These are phyloP conservation scores for Scortum barcoo DNA, from an alignment of 2,113 vertebrate species.

Conservation along the genomic window DNA sequence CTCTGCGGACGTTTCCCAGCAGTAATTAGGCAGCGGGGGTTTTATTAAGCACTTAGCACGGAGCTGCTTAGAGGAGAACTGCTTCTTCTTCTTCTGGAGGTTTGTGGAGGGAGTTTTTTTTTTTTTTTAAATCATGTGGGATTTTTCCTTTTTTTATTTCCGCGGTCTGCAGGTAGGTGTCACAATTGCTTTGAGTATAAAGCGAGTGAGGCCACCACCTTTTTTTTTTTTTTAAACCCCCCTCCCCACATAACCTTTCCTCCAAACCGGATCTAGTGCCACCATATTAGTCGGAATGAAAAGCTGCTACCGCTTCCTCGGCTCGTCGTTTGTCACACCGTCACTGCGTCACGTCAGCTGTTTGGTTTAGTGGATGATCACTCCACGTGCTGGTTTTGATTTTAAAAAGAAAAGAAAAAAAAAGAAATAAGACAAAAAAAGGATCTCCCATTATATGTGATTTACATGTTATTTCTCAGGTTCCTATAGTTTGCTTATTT, in stretches of 20 bases:
- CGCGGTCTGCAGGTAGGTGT: constrained; percentile 98
- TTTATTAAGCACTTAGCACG: constrained; percentile 58
- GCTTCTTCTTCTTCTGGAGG: constrained; percentile 28
- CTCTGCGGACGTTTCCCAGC: constrained; percentile 15
- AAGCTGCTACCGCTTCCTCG: constrained; percentile 83
- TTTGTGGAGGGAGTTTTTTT: constrained; percentile 72
- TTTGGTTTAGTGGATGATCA: constrained; percentile 82
- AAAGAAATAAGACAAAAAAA: too few species aligned
- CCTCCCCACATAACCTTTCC: constrained; percentile 82
- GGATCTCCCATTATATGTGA: constrained; percentile 91
- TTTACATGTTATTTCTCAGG: constrained; percentile 97
- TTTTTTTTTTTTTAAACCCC: constrained; percentile 87
- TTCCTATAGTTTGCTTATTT: constrained; percentile 93
- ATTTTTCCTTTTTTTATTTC: constrained; percentile 89
- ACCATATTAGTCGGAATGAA: constrained; percentile 82
- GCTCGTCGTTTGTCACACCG: constrained; percentile 59
- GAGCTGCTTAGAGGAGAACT: not conserved
- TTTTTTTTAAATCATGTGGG: constrained; percentile 23
- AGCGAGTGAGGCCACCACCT: constrained; percentile 89
- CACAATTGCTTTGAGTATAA: constrained; percentile 97
- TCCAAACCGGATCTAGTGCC: constrained; percentile 90
- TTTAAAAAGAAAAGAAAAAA: too few species aligned
- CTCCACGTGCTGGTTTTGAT: constrained; percentile 85
- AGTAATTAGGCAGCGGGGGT: constrained; percentile 32
- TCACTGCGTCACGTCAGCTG: constrained; percentile 67